A percentile compares a stretch with the other conserved stretches of the same genome.
phyloP scores from a whole-genome alignment of 1,140 invertebrate genomes.

The Zaprionus nigranus region DNA sequence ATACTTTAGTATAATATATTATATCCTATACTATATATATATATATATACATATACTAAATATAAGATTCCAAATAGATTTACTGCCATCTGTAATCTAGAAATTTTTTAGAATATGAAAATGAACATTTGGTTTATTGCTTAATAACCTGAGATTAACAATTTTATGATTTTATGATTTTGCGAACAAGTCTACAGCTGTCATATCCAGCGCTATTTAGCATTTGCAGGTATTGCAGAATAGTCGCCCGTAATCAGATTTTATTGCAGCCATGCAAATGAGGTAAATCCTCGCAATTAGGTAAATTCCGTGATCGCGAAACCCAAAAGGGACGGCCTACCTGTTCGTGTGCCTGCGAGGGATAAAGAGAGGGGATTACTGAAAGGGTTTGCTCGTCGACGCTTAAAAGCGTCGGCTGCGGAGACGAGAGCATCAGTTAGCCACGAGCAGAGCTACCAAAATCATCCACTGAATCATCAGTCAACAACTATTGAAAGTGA shows the following conservation, averaged over 20 bases:
- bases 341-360: neutral
- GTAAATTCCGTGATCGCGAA: neutral
- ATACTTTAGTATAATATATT: no score
- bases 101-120: neutral
- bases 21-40: no score
- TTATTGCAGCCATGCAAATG: slow-evolving; percentile 18
- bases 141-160: neutral
- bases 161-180: neutral
- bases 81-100: neutral
- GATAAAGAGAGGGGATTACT: neutral
- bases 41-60: no score
- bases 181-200: neutral
- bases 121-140: neutral
- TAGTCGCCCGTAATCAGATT: slow-evolving; percentile 1
- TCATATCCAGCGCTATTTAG: no score
- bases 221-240: neutral
- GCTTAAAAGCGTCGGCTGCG: slow-evolving; percentile 38
- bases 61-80: no score
- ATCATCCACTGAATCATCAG: neutral
- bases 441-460: slow-evolving; percentile 13
- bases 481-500: neutral
- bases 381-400: neutral
- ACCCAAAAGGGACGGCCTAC: slow-evolving; percentile 11
- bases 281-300: slow-evolving; percentile 12
- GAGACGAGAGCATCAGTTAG: slow-evolving; percentile 41